A percentile compares a stretch with the other conserved stretches of the same genome.
Conservation (phyloP, 2,888 invertebrate species). For the Drosophila anceps region DNA sequence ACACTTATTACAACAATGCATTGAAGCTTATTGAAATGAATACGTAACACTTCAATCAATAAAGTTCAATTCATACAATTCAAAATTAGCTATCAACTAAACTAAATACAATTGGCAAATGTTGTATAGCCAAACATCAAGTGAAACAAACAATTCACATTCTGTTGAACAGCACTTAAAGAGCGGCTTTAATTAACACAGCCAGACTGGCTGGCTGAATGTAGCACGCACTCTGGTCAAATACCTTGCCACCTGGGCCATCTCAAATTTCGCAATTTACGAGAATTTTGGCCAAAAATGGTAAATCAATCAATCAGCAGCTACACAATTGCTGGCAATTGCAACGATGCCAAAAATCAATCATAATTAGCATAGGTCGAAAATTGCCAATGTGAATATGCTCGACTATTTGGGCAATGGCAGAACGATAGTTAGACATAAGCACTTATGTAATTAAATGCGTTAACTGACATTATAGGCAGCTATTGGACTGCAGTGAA, state of each 20-base stretch:
- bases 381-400: background rate
- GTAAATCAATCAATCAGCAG: conserved; percentile 48
- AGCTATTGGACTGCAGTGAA: conserved; percentile 35
- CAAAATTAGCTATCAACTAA: background rate
- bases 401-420: conserved; percentile 19
- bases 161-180: conserved; percentile 31
- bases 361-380: conserved; percentile 10
- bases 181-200: conserved; percentile 37
- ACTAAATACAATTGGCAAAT: conserved; percentile 15
- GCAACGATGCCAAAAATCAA: conserved; percentile 12
- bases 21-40: background rate
- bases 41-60: background rate
- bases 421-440: conserved; percentile 63
- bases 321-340: conserved; percentile 39
- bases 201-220: conserved; percentile 3
- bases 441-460: conserved; percentile 81
- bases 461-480: conserved; percentile 61
- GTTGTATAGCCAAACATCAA: conserved; percentile 8
- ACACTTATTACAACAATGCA: background rate
- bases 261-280: conserved; percentile 11
- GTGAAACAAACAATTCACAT: conserved; percentile 9
- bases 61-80: background rate
- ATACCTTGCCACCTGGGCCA: background rate
- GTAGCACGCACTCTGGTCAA: conserved; percentile 7
- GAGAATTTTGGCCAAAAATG: conserved; percentile 23